Conservation (phyloP, 2,113 vertebrate genomes). For the Ibidorhyncha struthersii region DNA sequence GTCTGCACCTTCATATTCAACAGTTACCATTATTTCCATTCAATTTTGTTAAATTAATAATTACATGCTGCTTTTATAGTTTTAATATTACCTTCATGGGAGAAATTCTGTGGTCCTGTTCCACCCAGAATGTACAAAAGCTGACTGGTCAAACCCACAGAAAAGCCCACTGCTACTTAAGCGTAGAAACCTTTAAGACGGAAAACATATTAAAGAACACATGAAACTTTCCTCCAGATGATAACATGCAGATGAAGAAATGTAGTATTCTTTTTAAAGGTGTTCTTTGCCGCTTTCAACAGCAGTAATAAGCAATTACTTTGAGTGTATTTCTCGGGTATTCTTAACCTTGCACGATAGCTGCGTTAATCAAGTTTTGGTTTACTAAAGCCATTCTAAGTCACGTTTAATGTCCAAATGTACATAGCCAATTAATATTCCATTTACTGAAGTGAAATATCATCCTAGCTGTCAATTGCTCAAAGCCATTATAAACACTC, state of each 20-base stretch:
- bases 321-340: background rate
- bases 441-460: background rate
- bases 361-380: background rate
- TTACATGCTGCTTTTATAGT: background rate
- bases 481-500: background rate
- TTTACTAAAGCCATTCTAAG: conserved; percentile 4
- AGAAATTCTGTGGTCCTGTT: background rate
- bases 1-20: background rate
- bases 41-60: background rate
- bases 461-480: background rate
- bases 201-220: background rate
- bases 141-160: background rate
- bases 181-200: background rate
- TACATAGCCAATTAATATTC: background rate
- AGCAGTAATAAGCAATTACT: background rate
- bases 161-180: background rate
- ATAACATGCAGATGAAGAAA: background rate
- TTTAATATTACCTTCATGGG: background rate
- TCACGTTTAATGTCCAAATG: background rate
- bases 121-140: background rate
- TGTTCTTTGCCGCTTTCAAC: background rate
- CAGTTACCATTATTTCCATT: background rate
- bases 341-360: background rate
- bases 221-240: background rate
- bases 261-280: background rate